Evolutionary conservation across 2,888 invertebrate genomes (phyloP).

Genomic region (Disparrhopalites patrizii): DNA sequence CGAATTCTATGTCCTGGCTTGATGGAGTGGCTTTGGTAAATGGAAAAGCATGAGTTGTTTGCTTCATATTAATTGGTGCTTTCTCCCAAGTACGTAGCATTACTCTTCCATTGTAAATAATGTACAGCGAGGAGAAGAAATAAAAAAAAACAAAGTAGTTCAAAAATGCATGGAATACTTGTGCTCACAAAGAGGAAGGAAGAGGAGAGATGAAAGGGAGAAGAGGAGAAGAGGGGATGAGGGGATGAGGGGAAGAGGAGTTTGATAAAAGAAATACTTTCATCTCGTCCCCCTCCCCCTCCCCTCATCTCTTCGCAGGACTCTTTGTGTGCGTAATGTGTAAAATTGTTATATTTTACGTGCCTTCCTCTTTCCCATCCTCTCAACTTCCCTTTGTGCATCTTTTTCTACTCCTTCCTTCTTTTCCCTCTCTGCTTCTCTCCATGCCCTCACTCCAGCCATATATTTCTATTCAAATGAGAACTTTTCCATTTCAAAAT

Average conservation of each 20-base stretch:
- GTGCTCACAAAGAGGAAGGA: no score
- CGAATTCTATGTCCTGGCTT: no score
- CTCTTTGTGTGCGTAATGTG: constrained; percentile 6
- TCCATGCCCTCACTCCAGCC: background rate
- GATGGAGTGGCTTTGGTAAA: no score
- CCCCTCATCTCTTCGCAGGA: background rate
- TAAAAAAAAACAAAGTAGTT: no score
- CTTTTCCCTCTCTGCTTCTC: constrained; percentile 2
- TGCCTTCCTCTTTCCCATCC: background rate
- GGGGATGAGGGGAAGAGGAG: no score
- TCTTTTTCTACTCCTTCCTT: background rate
- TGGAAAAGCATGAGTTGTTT: no score
- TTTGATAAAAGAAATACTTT: constrained; percentile 12
- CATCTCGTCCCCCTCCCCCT: background rate
- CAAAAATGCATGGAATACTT: no score
- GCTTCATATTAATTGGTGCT: no score
- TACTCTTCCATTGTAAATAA: background rate
- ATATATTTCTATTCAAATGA: background rate
- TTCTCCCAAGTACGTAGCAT: no score
- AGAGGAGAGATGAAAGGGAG: no score
- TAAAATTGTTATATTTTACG: constrained; percentile 17
- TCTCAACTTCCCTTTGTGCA: background rate
- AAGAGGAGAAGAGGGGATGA: no score
- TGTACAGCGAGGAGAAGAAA: background rate
- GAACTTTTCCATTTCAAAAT: background rate